Conservation (phyloP, 1,140 invertebrate genomes). For the Parapsyche elsis region DNA sequence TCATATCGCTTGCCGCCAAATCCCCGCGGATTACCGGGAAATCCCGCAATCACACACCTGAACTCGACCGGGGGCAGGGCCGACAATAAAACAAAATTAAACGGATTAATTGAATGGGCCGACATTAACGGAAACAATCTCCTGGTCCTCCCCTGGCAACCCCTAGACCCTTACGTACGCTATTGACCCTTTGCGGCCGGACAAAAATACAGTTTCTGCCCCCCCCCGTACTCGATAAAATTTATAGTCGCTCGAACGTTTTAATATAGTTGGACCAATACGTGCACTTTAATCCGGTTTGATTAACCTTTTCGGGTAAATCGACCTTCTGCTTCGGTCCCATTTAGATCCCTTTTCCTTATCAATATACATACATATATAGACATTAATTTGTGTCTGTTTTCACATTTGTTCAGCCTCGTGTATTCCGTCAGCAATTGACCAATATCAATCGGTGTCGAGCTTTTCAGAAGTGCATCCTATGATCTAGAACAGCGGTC, state of each 20-base stretch:
- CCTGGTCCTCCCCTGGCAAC: background rate
- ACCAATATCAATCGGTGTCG: no score
- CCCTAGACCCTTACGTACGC: background rate
- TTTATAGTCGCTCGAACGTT: constrained; percentile 8
- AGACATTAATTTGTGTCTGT: no score
- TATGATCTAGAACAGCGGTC: no score
- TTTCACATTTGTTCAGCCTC: no score
- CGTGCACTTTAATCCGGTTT: constrained; percentile 21
- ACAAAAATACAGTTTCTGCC: constrained; percentile 11
- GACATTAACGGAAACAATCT: constrained; percentile 30
- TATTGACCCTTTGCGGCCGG: constrained; percentile 6
- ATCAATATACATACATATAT: no score
- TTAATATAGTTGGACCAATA: constrained; percentile 6
- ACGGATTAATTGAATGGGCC: constrained; percentile 34
- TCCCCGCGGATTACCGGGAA: constrained; percentile 24
- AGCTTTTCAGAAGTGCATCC: no score
- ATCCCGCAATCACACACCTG: constrained; percentile 41
- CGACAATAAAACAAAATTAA: constrained; percentile 43
- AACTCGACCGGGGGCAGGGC: background rate
- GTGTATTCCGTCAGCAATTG: no score
- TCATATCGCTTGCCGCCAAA: constrained; percentile 36
- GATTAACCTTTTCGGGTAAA: constrained; percentile 13
- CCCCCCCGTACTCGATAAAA: background rate
- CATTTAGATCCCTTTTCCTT: background rate
- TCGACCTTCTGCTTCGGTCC: background rate